Evolutionary conservation across 2,113 vertebrate species (phyloP).

Genomic region (Prochilodus magdalenae): DNA sequence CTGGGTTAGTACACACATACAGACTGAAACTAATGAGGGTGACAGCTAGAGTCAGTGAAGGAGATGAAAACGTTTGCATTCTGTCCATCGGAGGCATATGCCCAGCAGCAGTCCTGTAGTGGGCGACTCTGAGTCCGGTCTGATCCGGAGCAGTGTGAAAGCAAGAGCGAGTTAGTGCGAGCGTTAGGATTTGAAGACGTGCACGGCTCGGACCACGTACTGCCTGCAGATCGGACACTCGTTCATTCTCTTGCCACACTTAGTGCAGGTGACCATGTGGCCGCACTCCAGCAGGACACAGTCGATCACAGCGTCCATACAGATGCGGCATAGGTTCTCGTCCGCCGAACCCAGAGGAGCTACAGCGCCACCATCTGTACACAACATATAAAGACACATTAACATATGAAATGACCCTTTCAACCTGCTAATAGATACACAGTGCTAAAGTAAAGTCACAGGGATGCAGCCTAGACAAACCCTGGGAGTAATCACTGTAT

Average conservation of each 20-base stretch:
- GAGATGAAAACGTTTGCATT: not conserved
- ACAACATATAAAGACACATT: not conserved
- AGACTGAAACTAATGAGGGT: not conserved
- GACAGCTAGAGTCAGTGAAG: too few relatives aligned
- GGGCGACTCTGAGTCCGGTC: not conserved
- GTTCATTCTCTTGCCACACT: conserved; percentile 96
- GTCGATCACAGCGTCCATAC: conserved; percentile 97
- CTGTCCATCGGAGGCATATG: not conserved
- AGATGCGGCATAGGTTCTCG: conserved; percentile 94
- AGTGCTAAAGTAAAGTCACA: too few relatives aligned
- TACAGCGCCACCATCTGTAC: conserved; percentile 84
- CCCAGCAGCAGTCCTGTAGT: not conserved
- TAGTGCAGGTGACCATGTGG: conserved; percentile 99
- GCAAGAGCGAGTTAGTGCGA: not conserved
- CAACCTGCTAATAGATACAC: too few relatives aligned
- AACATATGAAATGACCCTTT: too few relatives aligned
- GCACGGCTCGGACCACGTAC: conserved; percentile 95
- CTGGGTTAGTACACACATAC: not conserved
- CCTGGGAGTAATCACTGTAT: too few relatives aligned
- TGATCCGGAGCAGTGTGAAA: not conserved
- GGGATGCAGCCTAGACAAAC: too few relatives aligned
- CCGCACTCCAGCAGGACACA: conserved; percentile 96
- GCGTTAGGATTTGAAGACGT: conserved; percentile 93
- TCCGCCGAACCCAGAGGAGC: conserved; percentile 84
- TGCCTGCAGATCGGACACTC: conserved; percentile 99